A percentile compares a stretch with the other conserved stretches of the same genome.
These are phyloP conservation scores for Megalonaias nervosa DNA, from an alignment of 1,140 invertebrate genomes.

Conservation along the genomic window DNA sequence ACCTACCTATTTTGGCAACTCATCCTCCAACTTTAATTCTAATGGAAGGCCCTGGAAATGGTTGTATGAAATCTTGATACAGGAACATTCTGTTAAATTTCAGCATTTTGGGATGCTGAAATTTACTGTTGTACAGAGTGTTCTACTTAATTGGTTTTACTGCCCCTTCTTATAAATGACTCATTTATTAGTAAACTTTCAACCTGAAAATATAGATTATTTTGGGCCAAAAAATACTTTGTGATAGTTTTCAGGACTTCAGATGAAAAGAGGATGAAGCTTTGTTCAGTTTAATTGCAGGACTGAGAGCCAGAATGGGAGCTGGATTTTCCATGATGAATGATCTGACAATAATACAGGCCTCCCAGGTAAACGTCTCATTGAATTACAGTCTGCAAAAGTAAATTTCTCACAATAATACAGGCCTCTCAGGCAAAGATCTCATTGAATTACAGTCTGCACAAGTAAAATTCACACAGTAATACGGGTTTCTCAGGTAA, in stretches of 20 bases:
- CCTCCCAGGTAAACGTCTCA: conserved; percentile 72
- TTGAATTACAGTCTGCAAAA: too few species aligned
- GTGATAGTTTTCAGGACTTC: neutral
- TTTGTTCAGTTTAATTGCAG: conserved; percentile 51
- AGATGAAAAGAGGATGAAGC: conserved; percentile 5
- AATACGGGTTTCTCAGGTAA: conserved; percentile 73
- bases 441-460: too few species aligned
- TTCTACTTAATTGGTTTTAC: neutral
- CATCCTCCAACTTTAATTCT: too few species aligned
- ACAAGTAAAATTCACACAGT: too few species aligned
- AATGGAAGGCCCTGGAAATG: too few species aligned
- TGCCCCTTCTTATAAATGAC: neutral
- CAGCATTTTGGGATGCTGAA: neutral
- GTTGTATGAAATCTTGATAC: too few species aligned
- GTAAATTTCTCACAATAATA: too few species aligned
- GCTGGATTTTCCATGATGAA: conserved; percentile 96
- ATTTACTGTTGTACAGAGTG: neutral
- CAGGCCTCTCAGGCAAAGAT: too few species aligned
- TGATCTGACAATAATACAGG: conserved; percentile 97
- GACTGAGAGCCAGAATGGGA: conserved; percentile 91
- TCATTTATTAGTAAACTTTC: conserved; percentile 1
- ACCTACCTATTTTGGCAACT: too few species aligned
- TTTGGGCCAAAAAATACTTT: neutral
- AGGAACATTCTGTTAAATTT: too few species aligned
- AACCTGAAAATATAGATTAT: neutral